phyloP scores from a whole-genome alignment of 2,113 vertebrate genomes.

The Bos indicus region DNA sequence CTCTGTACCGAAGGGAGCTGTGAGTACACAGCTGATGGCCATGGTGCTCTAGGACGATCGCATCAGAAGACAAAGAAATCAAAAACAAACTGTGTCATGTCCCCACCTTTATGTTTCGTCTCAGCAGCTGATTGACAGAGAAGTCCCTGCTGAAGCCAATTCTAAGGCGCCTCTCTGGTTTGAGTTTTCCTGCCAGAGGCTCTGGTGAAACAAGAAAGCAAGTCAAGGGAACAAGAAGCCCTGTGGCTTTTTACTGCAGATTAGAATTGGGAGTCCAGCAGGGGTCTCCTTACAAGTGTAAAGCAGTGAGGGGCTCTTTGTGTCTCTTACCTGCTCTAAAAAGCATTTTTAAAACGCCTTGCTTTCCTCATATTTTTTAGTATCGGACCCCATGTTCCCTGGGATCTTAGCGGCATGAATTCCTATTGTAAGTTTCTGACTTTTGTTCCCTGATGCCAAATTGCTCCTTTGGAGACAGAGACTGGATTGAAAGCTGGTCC shows the following conservation, averaged over 20 bases:
- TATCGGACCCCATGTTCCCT: not conserved
- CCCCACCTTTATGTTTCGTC: conserved; percentile 72
- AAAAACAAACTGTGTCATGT: conserved; percentile 75
- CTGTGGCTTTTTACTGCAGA: conserved; percentile 59
- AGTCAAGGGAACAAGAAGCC: conserved; percentile 59
- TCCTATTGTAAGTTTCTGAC: conserved; percentile 64
- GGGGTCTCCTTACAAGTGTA: conserved; percentile 70
- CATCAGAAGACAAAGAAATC: conserved; percentile 76
- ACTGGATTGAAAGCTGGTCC: not conserved
- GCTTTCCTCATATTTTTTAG: conserved; percentile 40
- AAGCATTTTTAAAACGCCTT: conserved; percentile 43
- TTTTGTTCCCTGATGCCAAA: conserved; percentile 40
- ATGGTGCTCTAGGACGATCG: conserved; percentile 67
- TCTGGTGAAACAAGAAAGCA: conserved; percentile 44
- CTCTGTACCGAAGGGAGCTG: conserved; percentile 49
- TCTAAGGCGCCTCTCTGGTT: conserved; percentile 67
- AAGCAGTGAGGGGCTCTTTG: conserved; percentile 62
- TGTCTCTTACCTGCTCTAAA: conserved; percentile 63
- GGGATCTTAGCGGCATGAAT: not conserved
- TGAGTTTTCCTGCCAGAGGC: conserved; percentile 76
- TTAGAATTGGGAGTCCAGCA: conserved; percentile 70
- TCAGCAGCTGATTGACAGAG: conserved; percentile 77
- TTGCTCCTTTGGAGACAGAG: conserved; percentile 60
- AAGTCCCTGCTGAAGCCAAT: conserved; percentile 50
- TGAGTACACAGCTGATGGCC: conserved; percentile 73